Conservation (phyloP, 2,113 vertebrate species). For the Chamaea fasciata region DNA sequence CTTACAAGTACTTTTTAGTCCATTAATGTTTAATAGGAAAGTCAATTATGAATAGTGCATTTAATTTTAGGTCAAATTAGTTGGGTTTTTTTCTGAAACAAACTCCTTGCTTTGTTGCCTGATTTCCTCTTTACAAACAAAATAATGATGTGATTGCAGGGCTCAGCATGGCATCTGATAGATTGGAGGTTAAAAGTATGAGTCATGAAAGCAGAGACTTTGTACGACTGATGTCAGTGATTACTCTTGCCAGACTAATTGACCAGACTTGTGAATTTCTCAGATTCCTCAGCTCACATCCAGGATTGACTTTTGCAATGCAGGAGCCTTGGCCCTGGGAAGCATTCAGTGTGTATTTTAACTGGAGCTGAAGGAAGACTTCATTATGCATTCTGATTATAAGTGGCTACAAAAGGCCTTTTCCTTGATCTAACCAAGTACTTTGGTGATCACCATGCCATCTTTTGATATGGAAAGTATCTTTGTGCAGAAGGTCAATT, state of each 20-base stretch:
- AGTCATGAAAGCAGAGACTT: not conserved
- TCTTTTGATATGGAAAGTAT: not conserved
- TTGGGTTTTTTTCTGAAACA: not conserved
- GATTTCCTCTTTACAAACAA: not conserved
- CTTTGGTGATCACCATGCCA: not conserved
- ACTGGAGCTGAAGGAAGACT: not conserved
- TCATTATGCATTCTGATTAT: not conserved
- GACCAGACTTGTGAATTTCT: not conserved
- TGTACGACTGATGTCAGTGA: not conserved
- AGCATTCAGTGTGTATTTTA: not conserved
- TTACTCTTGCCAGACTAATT: not conserved
- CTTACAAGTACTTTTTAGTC: not conserved
- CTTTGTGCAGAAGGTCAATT: not conserved
- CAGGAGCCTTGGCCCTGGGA: not conserved
- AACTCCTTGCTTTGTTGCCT: not conserved
- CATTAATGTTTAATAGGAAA: not conserved
- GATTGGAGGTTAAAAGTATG: not conserved
- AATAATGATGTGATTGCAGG: not conserved
- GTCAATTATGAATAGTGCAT: not conserved
- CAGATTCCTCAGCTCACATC: not conserved
- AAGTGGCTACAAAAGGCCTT: not conserved
- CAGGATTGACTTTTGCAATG: not conserved
- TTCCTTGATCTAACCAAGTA: not conserved
- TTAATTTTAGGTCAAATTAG: not conserved
- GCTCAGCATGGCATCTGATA: not conserved